Conservation (phyloP, 2,888 invertebrate genomes). For the Polydrusus cervinus region DNA sequence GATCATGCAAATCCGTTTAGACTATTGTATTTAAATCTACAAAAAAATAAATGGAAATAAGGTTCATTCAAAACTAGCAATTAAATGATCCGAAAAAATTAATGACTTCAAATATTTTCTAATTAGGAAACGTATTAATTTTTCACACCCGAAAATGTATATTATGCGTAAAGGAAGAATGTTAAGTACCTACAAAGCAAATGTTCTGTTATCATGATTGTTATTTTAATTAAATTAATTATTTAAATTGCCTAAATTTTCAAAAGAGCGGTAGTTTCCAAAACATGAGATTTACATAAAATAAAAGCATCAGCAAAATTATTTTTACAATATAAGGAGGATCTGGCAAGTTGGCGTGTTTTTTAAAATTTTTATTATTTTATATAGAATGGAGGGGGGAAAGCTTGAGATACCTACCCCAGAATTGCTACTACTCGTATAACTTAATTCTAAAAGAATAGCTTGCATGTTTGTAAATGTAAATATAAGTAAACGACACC, state of each 20-base stretch:
- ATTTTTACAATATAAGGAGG: no score
- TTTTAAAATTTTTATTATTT: no score
- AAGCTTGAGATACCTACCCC: no score
- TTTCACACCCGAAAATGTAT: conserved; percentile 19
- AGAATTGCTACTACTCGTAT: no score
- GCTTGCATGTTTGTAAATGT: no score
- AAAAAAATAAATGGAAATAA: conserved; percentile 5
- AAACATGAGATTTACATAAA: neutral
- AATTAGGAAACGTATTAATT: conserved; percentile 12
- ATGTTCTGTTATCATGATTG: neutral
- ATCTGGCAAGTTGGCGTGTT: no score
- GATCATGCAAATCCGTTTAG: neutral
- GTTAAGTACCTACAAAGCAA: neutral
- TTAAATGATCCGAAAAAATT: conserved; percentile 5
- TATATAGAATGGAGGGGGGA: no score
- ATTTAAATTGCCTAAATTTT: neutral
- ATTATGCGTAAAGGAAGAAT: neutral
- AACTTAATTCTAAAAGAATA: no score
- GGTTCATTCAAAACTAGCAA: conserved; percentile 1
- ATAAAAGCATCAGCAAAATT: neutral
- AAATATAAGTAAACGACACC: no score
- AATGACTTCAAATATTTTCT: conserved; percentile 8
- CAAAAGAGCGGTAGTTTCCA: neutral
- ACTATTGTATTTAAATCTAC: conserved; percentile 3
- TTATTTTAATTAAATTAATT: neutral